These are phyloP conservation scores for Ploceus nigricollis DNA, from an alignment of 2,113 vertebrate species.

Conservation along the genomic window DNA sequence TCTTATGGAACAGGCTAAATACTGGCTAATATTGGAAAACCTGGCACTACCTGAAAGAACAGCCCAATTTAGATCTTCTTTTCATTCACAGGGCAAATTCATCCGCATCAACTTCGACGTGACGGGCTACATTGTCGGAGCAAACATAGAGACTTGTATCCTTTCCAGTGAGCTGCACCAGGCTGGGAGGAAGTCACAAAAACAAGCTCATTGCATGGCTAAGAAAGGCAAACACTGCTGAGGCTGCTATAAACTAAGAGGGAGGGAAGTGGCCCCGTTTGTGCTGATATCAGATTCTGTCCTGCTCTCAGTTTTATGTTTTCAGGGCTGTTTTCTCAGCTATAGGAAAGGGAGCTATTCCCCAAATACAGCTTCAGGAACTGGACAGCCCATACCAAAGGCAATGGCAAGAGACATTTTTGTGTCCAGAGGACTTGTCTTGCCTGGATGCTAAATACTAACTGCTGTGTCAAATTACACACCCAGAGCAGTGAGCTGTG, in stretches of 20 bases:
- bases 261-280: background rate
- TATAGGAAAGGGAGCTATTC: background rate
- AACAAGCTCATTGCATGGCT: background rate
- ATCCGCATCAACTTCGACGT: constrained; percentile 88
- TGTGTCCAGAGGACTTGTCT: background rate
- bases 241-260: background rate
- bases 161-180: constrained; percentile 40
- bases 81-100: constrained; percentile 80
- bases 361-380: background rate
- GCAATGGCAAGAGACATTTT: background rate
- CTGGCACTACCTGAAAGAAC: background rate
- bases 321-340: background rate
- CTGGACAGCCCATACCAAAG: background rate
- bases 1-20: background rate
- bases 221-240: constrained; percentile 41
- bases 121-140: constrained; percentile 84
- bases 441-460: background rate
- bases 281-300: background rate
- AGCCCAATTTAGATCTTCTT: background rate
- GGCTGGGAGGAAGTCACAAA: background rate
- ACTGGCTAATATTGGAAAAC: background rate
- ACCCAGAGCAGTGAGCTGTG: background rate
- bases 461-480: background rate
- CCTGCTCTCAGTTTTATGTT: background rate
- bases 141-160: constrained; percentile 88